Conservation (phyloP, 2,888 invertebrate species). For the Andricus curvator region DNA sequence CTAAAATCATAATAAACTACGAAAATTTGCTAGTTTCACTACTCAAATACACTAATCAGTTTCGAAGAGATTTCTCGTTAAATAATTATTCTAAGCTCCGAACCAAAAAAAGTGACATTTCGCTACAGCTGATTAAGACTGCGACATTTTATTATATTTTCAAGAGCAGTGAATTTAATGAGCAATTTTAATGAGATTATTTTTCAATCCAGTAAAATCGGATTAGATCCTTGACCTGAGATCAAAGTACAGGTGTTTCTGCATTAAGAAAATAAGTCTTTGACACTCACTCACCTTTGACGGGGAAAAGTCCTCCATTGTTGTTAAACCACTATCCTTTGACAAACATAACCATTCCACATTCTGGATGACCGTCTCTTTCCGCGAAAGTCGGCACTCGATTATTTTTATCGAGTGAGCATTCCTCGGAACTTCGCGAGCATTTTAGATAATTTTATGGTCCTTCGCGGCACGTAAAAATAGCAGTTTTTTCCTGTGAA, state of each 20-base stretch:
- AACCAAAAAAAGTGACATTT: neutral
- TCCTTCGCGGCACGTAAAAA: neutral
- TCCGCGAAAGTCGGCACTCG: constrained; percentile 45
- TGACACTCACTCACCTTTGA: constrained; percentile 84
- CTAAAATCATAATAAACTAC: neutral
- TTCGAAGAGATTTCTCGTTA: neutral
- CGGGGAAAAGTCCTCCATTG: constrained; percentile 88
- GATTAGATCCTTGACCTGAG: constrained; percentile 23
- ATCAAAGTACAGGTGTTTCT: constrained; percentile 46
- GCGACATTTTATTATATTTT: constrained; percentile 4
- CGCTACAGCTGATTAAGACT: neutral
- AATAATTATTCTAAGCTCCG: neutral
- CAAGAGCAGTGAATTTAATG: neutral
- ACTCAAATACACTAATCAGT: neutral
- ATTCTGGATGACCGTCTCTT: constrained; percentile 45
- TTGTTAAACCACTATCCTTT: constrained; percentile 77
- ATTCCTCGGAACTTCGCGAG: neutral
- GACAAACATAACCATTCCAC: constrained; percentile 73
- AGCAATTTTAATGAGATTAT: neutral
- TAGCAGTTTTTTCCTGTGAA: neutral
- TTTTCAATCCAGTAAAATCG: constrained; percentile 1
- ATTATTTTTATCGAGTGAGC: constrained; percentile 23
- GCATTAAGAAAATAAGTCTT: constrained; percentile 38
- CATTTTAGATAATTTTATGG: neutral
- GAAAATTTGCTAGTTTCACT: neutral